A percentile compares a stretch with the other conserved stretches of the same genome.
phyloP scores from a whole-genome alignment of 2,888 invertebrate genomes.

The Geophilus truncorum region DNA sequence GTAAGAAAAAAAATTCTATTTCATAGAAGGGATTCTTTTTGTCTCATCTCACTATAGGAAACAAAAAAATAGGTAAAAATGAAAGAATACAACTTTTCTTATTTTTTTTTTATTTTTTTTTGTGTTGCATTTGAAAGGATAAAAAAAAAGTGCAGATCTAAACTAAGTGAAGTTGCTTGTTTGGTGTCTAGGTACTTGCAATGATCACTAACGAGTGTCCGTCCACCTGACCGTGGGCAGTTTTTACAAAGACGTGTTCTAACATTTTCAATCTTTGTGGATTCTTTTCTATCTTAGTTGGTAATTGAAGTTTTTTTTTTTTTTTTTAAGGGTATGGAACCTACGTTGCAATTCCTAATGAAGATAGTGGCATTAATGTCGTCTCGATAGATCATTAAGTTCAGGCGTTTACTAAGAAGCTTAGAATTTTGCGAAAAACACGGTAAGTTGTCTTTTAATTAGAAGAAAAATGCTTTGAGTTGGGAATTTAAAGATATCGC shows the following conservation, averaged over 20 bases:
- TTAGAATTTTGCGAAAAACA: neutral
- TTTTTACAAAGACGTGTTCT: no score
- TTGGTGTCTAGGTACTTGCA: neutral
- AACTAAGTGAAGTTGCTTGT: neutral
- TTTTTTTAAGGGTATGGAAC: neutral
- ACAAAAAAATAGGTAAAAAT: neutral
- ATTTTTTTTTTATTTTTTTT: neutral
- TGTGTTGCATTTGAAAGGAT: neutral
- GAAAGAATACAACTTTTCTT: neutral
- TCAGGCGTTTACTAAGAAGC: neutral
- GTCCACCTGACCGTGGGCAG: neutral
- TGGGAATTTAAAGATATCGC: neutral
- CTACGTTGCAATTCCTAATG: neutral
- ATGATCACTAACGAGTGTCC: neutral
- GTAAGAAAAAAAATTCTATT: neutral
- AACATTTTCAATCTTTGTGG: neutral
- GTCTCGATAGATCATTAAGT: neutral
- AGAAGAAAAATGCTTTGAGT: neutral
- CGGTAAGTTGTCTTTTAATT: neutral
- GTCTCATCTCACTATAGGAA: neutral
- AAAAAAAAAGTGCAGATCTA: neutral
- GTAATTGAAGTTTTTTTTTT: neutral
- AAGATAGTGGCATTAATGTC: neutral
- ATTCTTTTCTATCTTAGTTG: neutral
- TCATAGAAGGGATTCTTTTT: neutral